Evolutionary conservation across 1,140 invertebrate genomes (phyloP).

Genomic region (Cyclina sinensis): DNA sequence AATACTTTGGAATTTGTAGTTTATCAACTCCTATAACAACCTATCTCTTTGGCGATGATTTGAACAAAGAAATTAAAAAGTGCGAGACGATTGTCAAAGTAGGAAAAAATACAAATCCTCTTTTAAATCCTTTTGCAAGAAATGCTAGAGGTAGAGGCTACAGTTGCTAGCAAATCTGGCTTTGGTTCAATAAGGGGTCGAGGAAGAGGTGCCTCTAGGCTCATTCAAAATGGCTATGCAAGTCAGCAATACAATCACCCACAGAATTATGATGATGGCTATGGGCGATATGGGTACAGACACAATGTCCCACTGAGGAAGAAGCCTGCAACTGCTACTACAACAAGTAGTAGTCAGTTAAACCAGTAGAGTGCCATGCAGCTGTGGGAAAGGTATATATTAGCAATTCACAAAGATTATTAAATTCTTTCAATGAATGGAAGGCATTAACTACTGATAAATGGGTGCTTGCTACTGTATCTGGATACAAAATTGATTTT

Average conservation of each 20-base stretch:
- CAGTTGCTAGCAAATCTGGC: too few relatives aligned
- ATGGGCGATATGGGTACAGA: not conserved
- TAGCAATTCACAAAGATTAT: constrained; percentile 8
- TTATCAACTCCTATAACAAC: constrained; percentile 19
- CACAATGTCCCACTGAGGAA: not conserved
- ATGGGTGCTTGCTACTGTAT: constrained; percentile 3
- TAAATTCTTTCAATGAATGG: constrained; percentile 3
- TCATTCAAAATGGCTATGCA: not conserved
- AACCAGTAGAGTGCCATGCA: not conserved
- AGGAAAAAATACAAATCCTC: constrained; percentile 20
- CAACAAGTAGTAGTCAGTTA: not conserved
- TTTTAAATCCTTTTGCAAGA: not conserved
- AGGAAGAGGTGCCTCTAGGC: not conserved
- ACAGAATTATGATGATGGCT: not conserved
- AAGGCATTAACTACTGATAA: constrained; percentile 17
- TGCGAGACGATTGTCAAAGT: constrained; percentile 16
- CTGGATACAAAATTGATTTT: constrained; percentile 31
- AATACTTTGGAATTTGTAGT: constrained; percentile 23
- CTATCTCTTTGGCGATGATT: constrained; percentile 42
- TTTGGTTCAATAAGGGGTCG: constrained; percentile 16
- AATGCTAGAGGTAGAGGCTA: not conserved
- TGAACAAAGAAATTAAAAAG: constrained; percentile 51
- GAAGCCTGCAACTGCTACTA: not conserved
- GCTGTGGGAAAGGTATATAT: not conserved
- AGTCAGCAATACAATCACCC: not conserved